These are phyloP conservation scores for Heliconius ethilla DNA, from an alignment of 2,888 invertebrate genomes.

Conservation along the genomic window DNA sequence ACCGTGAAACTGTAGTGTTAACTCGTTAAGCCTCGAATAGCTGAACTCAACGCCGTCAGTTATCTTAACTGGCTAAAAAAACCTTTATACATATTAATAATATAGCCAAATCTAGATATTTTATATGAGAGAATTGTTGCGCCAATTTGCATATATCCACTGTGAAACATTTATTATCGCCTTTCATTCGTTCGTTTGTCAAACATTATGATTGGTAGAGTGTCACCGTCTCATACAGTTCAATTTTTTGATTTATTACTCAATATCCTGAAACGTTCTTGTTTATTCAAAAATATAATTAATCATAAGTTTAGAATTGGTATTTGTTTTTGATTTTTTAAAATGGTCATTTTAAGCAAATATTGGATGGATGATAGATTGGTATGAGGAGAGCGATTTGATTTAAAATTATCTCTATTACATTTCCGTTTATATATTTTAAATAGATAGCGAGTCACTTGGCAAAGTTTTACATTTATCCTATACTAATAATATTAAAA, in stretches of 20 bases:
- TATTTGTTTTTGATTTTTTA: neutral
- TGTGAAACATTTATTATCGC: constrained; percentile 57
- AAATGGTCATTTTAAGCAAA: neutral
- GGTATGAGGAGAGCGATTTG: neutral
- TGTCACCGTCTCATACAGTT: constrained; percentile 39
- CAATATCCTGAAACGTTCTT: constrained; percentile 21
- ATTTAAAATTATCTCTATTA: neutral
- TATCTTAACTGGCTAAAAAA: neutral
- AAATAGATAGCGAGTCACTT: too few species aligned
- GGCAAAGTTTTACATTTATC: too few species aligned
- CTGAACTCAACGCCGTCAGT: neutral
- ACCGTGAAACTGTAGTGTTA: neutral
- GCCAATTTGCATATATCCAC: constrained; percentile 40
- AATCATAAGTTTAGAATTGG: constrained; percentile 1
- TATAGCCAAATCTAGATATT: constrained; percentile 31
- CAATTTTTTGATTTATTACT: constrained; percentile 36
- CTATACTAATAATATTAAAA: too few species aligned
- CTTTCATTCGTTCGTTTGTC: constrained; percentile 50
- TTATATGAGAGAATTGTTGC: constrained; percentile 23
- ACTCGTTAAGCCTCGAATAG: neutral
- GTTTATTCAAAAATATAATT: constrained; percentile 26
- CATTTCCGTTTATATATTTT: neutral
- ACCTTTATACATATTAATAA: neutral
- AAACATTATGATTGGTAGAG: constrained; percentile 51
- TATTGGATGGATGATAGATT: neutral